Evolutionary conservation across 1,140 invertebrate species (phyloP).

Genomic region (Ips typographus): DNA sequence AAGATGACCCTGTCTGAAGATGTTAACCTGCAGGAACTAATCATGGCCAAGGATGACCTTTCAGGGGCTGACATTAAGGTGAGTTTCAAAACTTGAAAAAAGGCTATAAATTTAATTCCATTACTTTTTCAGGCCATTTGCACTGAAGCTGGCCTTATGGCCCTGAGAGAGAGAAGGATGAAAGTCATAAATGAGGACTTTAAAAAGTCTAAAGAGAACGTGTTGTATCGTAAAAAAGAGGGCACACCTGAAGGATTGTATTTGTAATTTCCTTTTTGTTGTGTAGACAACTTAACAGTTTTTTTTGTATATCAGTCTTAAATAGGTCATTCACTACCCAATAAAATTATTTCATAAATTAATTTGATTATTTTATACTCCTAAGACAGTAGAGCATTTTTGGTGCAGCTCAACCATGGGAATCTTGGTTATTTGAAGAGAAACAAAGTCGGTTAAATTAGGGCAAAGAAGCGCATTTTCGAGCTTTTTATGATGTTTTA

Average conservation of each 20-base stretch:
- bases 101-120: conserved; percentile 11
- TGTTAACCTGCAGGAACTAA: conserved; percentile 96
- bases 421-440: no score
- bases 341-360: no score
- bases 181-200: conserved; percentile 99
- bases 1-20: conserved; percentile 97
- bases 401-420: no score
- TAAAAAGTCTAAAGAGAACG: conserved; percentile 99
- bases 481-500: no score
- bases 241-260: conserved; percentile 98
- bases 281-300: not conserved
- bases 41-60: conserved; percentile 99
- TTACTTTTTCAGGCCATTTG: conserved; percentile 85
- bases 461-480: no score
- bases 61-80: conserved; percentile 93
- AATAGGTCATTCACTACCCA: no score
- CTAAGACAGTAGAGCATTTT: no score
- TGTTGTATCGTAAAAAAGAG: conserved; percentile 98
- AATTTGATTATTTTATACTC: no score
- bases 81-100: conserved; percentile 27
- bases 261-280: conserved; percentile 67
- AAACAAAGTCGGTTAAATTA: no score
- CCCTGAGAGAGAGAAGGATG: conserved; percentile 95
- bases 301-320: no score
- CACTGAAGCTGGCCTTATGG: conserved; percentile 98